Evolutionary conservation across 2,113 vertebrate genomes (phyloP).

Genomic region (Mormyrus iriodes): DNA sequence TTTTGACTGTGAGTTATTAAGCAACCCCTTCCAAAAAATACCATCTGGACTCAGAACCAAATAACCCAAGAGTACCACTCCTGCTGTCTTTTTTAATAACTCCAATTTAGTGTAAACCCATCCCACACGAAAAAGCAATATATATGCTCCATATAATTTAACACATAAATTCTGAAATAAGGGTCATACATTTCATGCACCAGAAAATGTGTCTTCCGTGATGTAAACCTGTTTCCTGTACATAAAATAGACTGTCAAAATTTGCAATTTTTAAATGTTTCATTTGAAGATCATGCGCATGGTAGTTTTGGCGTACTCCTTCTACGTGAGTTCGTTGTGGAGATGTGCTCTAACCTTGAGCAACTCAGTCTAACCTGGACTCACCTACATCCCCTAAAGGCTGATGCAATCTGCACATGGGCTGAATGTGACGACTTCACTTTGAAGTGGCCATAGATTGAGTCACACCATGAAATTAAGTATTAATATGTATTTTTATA

Average conservation of each 20-base stretch:
- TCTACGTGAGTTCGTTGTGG: neutral
- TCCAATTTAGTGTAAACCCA: neutral
- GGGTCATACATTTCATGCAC: neutral
- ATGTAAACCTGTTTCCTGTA: neutral
- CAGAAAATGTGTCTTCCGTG: neutral
- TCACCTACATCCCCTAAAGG: neutral
- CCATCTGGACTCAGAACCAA: slow-evolving; percentile 13
- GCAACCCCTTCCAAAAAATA: neutral
- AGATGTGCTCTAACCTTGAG: neutral
- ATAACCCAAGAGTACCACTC: slow-evolving; percentile 2
- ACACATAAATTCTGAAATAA: neutral
- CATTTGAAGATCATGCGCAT: neutral
- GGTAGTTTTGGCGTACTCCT: neutral
- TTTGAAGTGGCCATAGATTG: neutral
- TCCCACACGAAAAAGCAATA: neutral
- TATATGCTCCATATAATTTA: neutral
- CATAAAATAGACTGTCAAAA: neutral
- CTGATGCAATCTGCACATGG: neutral
- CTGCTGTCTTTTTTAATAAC: slow-evolving; percentile 7
- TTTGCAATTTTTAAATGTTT: neutral
- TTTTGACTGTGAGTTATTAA: slow-evolving; percentile 1
- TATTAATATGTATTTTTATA: slow-evolving; percentile 1
- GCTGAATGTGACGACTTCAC: neutral
- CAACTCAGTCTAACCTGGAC: neutral
- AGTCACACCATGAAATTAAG: neutral